These are phyloP conservation scores for Zeus faber DNA, from an alignment of 2,113 vertebrate genomes.

Conservation along the genomic window DNA sequence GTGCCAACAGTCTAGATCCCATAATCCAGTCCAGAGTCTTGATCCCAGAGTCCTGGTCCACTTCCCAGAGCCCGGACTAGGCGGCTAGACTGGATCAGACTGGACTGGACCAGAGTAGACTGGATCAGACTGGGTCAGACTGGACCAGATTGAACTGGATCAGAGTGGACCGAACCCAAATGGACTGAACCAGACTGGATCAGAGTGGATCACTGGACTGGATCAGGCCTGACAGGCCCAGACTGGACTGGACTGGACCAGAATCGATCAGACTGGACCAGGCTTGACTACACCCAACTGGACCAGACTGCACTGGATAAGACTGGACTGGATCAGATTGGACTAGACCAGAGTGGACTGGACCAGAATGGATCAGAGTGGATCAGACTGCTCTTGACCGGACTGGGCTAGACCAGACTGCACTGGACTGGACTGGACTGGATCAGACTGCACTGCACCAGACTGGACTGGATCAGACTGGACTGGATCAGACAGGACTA, in stretches of 20 bases:
- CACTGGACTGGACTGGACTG: neutral
- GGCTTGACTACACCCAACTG: neutral
- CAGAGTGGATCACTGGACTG: too few relatives aligned
- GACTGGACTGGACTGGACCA: neutral
- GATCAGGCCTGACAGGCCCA: neutral
- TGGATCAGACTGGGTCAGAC: conserved; percentile 1
- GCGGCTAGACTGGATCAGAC: neutral
- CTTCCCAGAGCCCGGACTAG: neutral
- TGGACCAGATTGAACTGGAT: conserved; percentile 9
- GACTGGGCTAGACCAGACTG: neutral
- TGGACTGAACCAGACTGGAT: neutral
- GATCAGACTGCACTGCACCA: neutral
- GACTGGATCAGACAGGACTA: accelerated
- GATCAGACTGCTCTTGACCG: too few relatives aligned
- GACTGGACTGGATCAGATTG: neutral
- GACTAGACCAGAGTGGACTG: too few relatives aligned
- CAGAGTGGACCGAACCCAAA: neutral
- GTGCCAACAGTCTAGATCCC: neutral
- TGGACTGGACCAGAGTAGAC: neutral
- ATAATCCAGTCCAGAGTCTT: neutral
- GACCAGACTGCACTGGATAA: neutral
- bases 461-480: neutral
- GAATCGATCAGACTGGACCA: neutral
- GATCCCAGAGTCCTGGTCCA: neutral
- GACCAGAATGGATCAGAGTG: too few relatives aligned